Conservation (phyloP, 1,140 invertebrate species). For the Ceratosolen solmsi region DNA sequence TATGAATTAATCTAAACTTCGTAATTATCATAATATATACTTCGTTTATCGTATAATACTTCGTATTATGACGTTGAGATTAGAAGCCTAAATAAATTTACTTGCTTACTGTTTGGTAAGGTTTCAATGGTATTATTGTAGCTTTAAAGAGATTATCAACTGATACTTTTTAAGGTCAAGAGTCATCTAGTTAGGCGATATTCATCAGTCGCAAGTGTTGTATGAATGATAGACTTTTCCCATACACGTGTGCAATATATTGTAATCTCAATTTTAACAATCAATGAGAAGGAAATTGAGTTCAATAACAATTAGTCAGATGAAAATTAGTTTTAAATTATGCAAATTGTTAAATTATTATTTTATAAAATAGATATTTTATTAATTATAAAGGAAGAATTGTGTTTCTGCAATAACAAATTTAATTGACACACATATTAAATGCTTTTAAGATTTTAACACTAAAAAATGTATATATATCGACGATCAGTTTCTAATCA, state of each 20-base stretch:
- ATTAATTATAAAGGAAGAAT: neutral
- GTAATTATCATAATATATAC: too few relatives aligned
- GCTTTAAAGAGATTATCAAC: conserved; percentile 60
- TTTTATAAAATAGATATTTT: too few relatives aligned
- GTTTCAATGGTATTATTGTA: conserved; percentile 62
- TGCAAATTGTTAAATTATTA: too few relatives aligned
- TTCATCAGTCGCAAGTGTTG: conserved; percentile 54
- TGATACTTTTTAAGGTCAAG: conserved; percentile 65
- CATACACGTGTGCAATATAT: conserved; percentile 62
- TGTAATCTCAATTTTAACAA: conserved; percentile 60
- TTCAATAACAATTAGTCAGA: neutral
- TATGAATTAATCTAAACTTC: too few relatives aligned
- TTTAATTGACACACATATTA: neutral
- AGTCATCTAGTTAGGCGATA: conserved; percentile 55
- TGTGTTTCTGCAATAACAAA: neutral
- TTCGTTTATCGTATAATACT: too few relatives aligned
- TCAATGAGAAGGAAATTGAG: conserved; percentile 50
- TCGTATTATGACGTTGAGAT: neutral
- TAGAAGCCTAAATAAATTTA: conserved; percentile 56
- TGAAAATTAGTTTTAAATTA: conserved; percentile 3
- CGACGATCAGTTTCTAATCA: conserved; percentile 54
- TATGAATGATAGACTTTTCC: conserved; percentile 66
- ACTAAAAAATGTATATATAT: conserved; percentile 37
- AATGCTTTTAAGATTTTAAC: neutral
- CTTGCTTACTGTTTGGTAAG: conserved; percentile 56